Base-by-base conservation (phyloP, 1,140 invertebrate genomes). In the Battus philenor region DNA sequence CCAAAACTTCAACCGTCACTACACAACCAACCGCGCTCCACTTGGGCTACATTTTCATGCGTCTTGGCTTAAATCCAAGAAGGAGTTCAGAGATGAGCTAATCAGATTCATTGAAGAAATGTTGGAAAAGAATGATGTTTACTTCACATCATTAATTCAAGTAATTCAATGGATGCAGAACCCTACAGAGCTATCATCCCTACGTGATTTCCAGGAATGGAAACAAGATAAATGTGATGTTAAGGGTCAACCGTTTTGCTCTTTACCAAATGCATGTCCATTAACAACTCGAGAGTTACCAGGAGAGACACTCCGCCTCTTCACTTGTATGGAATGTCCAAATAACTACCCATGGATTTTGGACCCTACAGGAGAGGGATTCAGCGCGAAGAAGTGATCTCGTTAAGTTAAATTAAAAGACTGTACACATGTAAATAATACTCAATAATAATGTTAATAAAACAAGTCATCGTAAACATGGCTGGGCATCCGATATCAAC, bases 91-190 rank as follows among this genome's bases (percentile, higher is more conserved):
- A 76, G 94, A 97, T 47, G 94, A 95, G 79, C 87, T 98, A 16
- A 93, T 96, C 75, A 95, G 95, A 66, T 98, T 97, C 84, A 96
- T 98, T 56, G 95, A 97, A 83, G 96, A 98, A 74, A 95, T 97
- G 91, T 79, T 96, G 33, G 89, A 90, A 45, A 91, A 94, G 61
- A 94, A 94, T 65, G 96, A 98, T 71, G 96, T 98, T 7, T 98
- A 97, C 87, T 97, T 98, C 73, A 95, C 97, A 17, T 97, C 94
- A 32, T 95, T 95, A 86, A 89, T 95, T 51, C 95, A 97, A 89
- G 96, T 98, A 4, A 95, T 98, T 65, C 96, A 98, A 86, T 98
- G 97, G 97, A 98, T 98, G 95, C 96, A 97, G 86, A 95, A 94
- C 53, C 97, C 97, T 24, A 97, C 95, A 2, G 95, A 97, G 77